Evolutionary conservation across 2,888 invertebrate genomes (phyloP), one percentile per base, ranked within the genome.

Genomic region (Heliconius ethilla): DNA sequence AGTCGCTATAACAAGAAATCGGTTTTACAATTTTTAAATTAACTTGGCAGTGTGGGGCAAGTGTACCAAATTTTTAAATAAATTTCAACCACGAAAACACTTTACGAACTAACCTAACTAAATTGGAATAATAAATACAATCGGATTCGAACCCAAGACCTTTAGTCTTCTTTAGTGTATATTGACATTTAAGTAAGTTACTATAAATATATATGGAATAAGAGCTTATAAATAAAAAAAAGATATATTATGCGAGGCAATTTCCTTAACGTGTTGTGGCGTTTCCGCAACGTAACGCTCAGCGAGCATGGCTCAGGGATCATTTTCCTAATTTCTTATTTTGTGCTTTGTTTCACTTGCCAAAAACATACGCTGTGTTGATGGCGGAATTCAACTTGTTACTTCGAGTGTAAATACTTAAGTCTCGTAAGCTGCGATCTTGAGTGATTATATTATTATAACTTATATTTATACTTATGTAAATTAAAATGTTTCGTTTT

Each of bases 311-410:
- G 80, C 78, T 78, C 70, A 78, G 76, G 72, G 80, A 80, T 80
- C 70, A 78, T 76, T 80, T 78, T 76, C 80, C 76, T 76, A 75
- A 80, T 76, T 78, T 78, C 78, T 75, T 80, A 78, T 80, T 80
- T 78, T 79, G 63, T 75, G 76, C 81, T 79, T 78, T 78, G 79
- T 78, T 79, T 76, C 76, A 79, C 79, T 79, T 79, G 79, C 76
- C 74, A 75, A 78, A 79, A 81, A 78, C 78, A 79, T 81, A 75
- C 51, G 62, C 75, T 75, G 51, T 70, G 51, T 69, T 79, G 37
- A 67, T 63, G 45, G 25, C 67, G 37, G 67, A 75, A 78, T 75
- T 76, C 70, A 76, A 72, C 75, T 80, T 78, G 75, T 78, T 80
- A 78, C 67, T 45, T 76, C 72, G 67, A 75, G 75, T 78, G 70